A percentile compares a stretch with the other conserved stretches of the same genome.
Conservation (phyloP, 2,113 vertebrate genomes). For the Poicephalus meyeri region DNA sequence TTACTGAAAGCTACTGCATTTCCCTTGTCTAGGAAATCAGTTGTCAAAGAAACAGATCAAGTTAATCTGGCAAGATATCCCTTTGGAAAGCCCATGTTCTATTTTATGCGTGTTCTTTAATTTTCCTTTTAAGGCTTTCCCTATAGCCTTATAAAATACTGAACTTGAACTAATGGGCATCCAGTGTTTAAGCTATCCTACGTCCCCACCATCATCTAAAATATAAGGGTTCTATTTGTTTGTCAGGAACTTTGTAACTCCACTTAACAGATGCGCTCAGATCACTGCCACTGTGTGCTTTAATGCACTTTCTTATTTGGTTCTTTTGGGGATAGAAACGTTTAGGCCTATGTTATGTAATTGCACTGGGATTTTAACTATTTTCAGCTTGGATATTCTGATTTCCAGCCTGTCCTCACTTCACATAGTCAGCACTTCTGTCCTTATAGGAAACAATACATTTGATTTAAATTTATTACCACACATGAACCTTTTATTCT, state of each 20-base stretch:
- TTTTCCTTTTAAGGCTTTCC: neutral
- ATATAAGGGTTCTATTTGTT: neutral
- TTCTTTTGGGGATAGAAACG: neutral
- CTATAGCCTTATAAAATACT: neutral
- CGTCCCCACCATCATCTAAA: neutral
- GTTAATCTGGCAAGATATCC: neutral
- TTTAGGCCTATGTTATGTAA: neutral
- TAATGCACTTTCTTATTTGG: neutral
- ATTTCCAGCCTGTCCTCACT: neutral
- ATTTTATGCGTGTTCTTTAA: neutral
- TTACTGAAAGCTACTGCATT: neutral
- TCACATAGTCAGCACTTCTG: neutral
- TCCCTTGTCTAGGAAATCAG: neutral
- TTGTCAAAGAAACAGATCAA: neutral
- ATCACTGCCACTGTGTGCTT: neutral
- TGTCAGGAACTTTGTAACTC: neutral
- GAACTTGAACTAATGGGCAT: accelerated
- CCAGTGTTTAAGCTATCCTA: neutral
- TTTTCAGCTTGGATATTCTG: neutral
- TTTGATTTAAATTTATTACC: neutral
- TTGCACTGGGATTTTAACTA: neutral
- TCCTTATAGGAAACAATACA: neutral
- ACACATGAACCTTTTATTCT: neutral
- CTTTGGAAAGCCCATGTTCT: neutral
- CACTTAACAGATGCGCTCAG: neutral